phyloP scores from a whole-genome alignment of 2,113 vertebrate species.

The Heloderma charlesbogerti region DNA sequence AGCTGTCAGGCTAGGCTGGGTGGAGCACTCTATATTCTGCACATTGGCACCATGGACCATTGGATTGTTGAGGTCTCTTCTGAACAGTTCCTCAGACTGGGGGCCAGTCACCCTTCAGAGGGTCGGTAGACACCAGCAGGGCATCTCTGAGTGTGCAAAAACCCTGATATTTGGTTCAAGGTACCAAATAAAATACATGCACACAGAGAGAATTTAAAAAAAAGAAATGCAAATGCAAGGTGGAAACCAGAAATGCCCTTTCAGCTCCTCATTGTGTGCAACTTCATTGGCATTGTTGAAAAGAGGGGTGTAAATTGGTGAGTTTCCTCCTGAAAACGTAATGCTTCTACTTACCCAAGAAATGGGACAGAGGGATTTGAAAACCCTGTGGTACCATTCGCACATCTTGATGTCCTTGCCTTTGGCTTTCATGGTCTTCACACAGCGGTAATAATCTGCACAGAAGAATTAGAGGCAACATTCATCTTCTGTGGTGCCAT shows the following conservation, averaged over 20 bases:
- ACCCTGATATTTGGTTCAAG: neutral
- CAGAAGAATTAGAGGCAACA: conserved; percentile 24
- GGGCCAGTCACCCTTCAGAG: neutral
- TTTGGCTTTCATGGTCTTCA: conserved; percentile 77
- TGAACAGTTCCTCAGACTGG: neutral
- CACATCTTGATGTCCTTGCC: conserved; percentile 74
- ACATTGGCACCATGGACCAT: neutral
- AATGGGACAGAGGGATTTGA: conserved; percentile 74
- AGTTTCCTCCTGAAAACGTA: neutral
- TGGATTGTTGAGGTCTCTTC: neutral
- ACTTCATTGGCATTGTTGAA: neutral
- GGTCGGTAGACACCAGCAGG: neutral
- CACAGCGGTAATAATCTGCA: conserved; percentile 83
- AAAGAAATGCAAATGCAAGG: neutral
- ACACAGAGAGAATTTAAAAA: neutral
- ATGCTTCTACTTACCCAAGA: conserved; percentile 71
- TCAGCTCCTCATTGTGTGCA: neutral
- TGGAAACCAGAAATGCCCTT: neutral
- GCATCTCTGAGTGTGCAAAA: neutral
- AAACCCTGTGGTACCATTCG: conserved; percentile 82
- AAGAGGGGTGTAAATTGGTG: neutral
- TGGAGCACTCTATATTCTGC: neutral
- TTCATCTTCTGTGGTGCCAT: neutral
- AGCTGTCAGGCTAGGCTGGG: neutral
- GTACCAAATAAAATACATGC: neutral